Conservation (phyloP, 2,797 vertebrate genomes). For the Dicrostonyx torquatus region DNA sequence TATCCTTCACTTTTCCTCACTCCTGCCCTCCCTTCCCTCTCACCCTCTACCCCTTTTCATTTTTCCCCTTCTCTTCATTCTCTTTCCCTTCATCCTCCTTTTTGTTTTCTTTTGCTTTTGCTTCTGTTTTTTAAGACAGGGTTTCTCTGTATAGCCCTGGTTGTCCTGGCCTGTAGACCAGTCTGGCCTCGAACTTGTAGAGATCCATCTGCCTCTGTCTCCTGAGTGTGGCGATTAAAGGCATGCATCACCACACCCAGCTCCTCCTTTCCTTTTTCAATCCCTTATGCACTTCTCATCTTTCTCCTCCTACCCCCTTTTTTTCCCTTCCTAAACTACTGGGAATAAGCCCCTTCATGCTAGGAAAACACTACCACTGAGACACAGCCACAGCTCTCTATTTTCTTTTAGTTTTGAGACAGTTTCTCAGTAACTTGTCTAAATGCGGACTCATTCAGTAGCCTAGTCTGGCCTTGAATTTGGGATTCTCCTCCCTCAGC, state of each 20-base stretch:
- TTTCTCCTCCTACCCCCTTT: too few relatives aligned
- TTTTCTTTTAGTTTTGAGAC: neutral
- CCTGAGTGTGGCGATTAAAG: neutral
- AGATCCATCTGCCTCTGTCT: neutral
- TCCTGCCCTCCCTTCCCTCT: fast-evolving
- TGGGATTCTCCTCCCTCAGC: neutral
- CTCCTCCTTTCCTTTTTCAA: neutral
- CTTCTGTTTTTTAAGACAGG: neutral
- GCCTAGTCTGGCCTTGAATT: neutral
- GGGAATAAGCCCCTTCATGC: neutral
- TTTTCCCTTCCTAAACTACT: neutral
- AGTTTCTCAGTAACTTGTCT: neutral
- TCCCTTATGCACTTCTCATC: neutral
- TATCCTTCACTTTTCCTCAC: fast-evolving
- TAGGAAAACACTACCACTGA: neutral
- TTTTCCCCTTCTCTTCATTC: neutral
- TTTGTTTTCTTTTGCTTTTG: too few relatives aligned
- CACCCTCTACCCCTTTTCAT: too few relatives aligned
- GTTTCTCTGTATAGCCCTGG: neutral
- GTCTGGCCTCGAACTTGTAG: neutral
- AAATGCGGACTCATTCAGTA: neutral
- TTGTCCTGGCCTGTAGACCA: neutral
- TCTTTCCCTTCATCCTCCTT: neutral
- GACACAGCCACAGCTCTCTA: fast-evolving
- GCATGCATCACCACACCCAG: fast-evolving